Percentiles rank a stretch among this genome's conserved stretches.
These are phyloP conservation scores for Eupithecia abbreviata DNA, from an alignment of 2,888 invertebrate species.

Conservation along the genomic window DNA sequence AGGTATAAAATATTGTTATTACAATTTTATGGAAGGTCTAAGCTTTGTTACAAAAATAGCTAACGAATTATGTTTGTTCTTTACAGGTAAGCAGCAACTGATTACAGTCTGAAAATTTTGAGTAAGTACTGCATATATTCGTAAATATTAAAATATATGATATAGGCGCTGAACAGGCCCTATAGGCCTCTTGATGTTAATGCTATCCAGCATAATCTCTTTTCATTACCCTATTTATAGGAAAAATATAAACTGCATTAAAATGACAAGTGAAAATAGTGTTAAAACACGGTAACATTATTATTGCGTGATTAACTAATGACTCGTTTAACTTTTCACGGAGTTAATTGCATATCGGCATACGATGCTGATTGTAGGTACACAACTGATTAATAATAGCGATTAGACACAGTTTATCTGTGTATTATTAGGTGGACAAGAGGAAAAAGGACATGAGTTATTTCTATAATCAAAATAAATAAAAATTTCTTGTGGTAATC, in stretches of 20 bases:
- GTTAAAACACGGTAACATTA: slow-evolving; percentile 27
- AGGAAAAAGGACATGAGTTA: neutral
- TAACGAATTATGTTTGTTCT: slow-evolving; percentile 13
- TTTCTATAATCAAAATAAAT: too few species aligned
- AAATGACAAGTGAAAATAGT: slow-evolving; percentile 19
- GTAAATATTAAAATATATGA: neutral
- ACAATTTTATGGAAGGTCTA: neutral
- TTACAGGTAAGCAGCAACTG: slow-evolving; percentile 23
- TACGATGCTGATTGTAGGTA: slow-evolving; percentile 21
- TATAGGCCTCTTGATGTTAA: neutral
- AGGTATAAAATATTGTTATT: neutral
- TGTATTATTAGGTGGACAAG: neutral
- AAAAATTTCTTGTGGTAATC: neutral
- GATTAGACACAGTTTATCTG: neutral
- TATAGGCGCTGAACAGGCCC: neutral
- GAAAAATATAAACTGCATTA: too few species aligned
- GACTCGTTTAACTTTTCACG: slow-evolving; percentile 34
- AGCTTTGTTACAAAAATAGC: neutral
- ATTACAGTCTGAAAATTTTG: neutral
- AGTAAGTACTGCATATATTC: neutral
- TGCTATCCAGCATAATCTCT: neutral
- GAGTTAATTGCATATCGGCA: slow-evolving; percentile 35
- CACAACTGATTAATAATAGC: neutral
- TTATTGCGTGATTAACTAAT: slow-evolving; percentile 40
- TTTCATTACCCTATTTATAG: neutral